A percentile compares a stretch with the other conserved stretches of the same genome.
Evolutionary conservation across 2,113 vertebrate species (phyloP).

Genomic region (Physeter macrocephalus): DNA sequence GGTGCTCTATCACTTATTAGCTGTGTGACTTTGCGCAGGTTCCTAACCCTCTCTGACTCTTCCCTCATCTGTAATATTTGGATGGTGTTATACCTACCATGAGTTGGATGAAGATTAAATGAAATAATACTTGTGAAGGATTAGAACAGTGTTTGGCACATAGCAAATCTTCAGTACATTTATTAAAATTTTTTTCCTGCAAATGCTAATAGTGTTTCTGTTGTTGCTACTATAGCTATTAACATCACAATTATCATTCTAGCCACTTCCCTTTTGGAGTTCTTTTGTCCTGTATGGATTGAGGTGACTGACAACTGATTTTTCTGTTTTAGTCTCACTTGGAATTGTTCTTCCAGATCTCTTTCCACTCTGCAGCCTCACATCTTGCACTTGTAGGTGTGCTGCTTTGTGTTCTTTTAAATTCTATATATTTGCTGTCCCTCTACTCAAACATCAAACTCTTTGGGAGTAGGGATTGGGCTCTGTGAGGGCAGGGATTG

Average conservation of each 20-base stretch:
- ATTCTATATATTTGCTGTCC: background rate
- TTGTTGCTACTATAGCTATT: background rate
- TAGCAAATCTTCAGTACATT: background rate
- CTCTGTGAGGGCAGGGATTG: background rate
- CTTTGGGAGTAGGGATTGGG: background rate
- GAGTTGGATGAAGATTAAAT: background rate
- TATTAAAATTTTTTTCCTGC: background rate
- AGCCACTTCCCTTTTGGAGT: background rate
- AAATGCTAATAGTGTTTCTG: background rate
- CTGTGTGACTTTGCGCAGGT: background rate
- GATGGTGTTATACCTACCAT: background rate
- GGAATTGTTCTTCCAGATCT: background rate
- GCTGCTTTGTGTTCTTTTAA: background rate
- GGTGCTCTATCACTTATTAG: background rate
- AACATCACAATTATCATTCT: background rate
- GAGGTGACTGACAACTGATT: background rate
- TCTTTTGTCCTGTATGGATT: background rate
- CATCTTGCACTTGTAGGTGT: background rate
- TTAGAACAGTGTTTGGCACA: background rate
- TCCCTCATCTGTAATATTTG: background rate
- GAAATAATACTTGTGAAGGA: background rate
- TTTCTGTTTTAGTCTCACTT: background rate
- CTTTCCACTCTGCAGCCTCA: background rate
- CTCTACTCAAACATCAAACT: background rate
- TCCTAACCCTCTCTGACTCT: background rate